A percentile compares a stretch with the other conserved stretches of the same genome.
Conservation (phyloP, 92 coral and sea anemone genomes). For the Epizoanthus fatuus region DNA sequence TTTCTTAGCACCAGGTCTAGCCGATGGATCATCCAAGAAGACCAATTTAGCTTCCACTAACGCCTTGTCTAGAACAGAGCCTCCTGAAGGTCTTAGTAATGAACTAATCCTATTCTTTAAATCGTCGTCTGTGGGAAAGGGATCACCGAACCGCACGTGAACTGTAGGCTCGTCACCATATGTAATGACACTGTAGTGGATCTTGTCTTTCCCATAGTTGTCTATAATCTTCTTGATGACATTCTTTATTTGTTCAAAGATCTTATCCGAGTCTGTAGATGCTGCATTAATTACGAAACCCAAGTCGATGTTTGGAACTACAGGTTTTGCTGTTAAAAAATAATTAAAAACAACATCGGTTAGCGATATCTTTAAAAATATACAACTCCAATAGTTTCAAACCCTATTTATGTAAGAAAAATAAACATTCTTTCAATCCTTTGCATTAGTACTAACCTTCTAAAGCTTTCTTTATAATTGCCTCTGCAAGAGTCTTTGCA, state of each 20-base stretch:
- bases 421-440: neutral
- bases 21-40: neutral
- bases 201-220: conserved; percentile 68
- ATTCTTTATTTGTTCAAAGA: conserved; percentile 79
- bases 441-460: conserved; percentile 41
- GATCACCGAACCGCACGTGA: conserved; percentile 8
- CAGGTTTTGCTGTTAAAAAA: conserved; percentile 66
- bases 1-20: conserved; percentile 77
- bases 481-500: conserved; percentile 67
- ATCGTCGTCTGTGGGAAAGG: neutral
- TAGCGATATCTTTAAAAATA: too few species aligned
- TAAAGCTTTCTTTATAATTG: conserved; percentile 59
- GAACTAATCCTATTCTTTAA: conserved; percentile 1
- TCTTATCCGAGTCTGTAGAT: conserved; percentile 64
- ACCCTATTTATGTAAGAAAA: neutral
- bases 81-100: conserved; percentile 26
- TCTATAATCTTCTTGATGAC: conserved; percentile 80
- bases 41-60: conserved; percentile 18
- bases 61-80: neutral
- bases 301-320: conserved; percentile 79
- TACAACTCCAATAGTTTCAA: neutral
- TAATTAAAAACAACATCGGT: neutral
- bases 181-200: conserved; percentile 24
- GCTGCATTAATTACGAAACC: conserved; percentile 85
- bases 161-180: conserved; percentile 19